These are phyloP conservation scores for Abramis brama DNA, from an alignment of 2,113 vertebrate species.

Conservation along the genomic window DNA sequence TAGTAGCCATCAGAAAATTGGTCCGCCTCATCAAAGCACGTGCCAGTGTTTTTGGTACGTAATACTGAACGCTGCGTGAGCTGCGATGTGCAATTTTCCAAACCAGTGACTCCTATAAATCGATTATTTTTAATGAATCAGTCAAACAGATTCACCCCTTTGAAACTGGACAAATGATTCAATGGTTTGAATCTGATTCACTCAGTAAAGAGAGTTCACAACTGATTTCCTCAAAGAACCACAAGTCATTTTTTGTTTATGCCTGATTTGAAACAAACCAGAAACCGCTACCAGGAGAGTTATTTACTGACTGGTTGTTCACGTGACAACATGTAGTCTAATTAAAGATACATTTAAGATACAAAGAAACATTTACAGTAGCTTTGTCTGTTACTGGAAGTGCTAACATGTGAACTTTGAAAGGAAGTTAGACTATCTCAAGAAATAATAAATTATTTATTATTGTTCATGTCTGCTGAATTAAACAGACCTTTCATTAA, in stretches of 20 bases:
- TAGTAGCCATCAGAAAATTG: no score
- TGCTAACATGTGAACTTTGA: not conserved
- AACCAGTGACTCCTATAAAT: not conserved
- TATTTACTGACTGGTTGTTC: not conserved
- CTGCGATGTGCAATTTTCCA: not conserved
- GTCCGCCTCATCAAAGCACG: not conserved
- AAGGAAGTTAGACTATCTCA: not conserved
- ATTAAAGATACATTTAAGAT: not conserved
- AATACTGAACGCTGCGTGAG: not conserved
- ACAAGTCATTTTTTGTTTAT: not conserved
- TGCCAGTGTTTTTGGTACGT: not conserved
- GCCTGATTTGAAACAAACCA: not conserved
- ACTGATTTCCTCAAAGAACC: not conserved
- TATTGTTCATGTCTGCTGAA: slow-evolving; percentile 3
- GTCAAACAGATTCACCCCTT: not conserved
- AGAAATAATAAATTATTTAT: not conserved
- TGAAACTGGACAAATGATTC: not conserved
- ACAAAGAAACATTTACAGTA: not conserved
- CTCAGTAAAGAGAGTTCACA: not conserved
- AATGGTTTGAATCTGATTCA: not conserved
- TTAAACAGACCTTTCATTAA: not conserved
- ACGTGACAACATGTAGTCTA: not conserved
- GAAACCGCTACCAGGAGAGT: not conserved
- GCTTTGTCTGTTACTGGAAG: not conserved
- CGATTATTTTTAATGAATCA: not conserved